A percentile compares a stretch with the other conserved stretches of the same genome.
phyloP scores from a whole-genome alignment of 2,888 invertebrate species.

The Synergus umbraculus region DNA sequence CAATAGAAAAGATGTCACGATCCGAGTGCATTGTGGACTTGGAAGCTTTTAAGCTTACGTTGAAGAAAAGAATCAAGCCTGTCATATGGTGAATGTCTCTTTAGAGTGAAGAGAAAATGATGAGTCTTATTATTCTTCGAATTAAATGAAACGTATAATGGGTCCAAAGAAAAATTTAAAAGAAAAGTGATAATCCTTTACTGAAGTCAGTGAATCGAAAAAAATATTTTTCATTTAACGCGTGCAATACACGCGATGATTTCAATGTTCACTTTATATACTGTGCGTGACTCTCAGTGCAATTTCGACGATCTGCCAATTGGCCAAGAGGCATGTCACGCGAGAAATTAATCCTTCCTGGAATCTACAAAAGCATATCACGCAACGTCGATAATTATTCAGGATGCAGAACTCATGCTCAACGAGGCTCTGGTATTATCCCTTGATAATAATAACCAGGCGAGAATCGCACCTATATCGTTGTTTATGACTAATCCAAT shows the following conservation, averaged over 20 bases:
- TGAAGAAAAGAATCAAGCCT: not conserved
- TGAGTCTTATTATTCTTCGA: too few species aligned
- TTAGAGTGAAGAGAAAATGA: not conserved
- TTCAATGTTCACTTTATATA: constrained; percentile 1
- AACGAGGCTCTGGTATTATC: constrained; percentile 31
- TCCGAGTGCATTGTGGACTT: constrained; percentile 9
- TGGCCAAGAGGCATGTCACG: constrained; percentile 38
- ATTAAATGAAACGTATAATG: not conserved
- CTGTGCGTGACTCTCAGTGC: constrained; percentile 34
- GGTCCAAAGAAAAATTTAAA: not conserved
- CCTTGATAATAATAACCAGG: constrained; percentile 33
- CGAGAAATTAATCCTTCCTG: constrained; percentile 42
- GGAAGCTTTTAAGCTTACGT: constrained; percentile 11
- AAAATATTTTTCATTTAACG: not conserved
- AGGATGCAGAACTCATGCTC: constrained; percentile 36
- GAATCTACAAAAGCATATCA: constrained; percentile 40
- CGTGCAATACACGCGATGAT: not conserved
- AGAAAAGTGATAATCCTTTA: not conserved
- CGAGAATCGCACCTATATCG: constrained; percentile 31
- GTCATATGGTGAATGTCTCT: not conserved
- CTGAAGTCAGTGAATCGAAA: not conserved
- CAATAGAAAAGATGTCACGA: constrained; percentile 1
- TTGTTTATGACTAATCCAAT: not conserved
- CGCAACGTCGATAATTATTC: constrained; percentile 34
- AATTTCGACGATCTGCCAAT: constrained; percentile 39